Percentiles rank a stretch among this genome's conserved stretches.
phyloP scores from a whole-genome alignment of 2,888 invertebrate genomes.

The Protonemura montana region DNA sequence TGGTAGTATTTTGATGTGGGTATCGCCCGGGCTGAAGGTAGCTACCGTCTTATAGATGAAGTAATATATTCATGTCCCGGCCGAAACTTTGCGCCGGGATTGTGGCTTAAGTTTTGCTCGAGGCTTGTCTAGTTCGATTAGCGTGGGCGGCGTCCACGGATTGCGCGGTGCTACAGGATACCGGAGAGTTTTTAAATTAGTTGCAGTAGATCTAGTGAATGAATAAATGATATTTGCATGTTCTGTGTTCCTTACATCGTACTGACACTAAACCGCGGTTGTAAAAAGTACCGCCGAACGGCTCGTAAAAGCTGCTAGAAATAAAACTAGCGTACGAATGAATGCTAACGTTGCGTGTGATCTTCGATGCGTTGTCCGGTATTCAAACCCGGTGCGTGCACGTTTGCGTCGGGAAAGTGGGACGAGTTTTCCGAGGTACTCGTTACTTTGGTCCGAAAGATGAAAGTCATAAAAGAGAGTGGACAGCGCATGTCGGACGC shows the following conservation, averaged over 20 bases:
- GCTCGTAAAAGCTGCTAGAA: neutral
- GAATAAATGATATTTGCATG: slow-evolving; percentile 27
- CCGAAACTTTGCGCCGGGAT: neutral
- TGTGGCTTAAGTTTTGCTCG: neutral
- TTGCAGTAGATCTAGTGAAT: neutral
- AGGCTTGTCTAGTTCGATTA: neutral
- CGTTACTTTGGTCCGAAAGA: neutral
- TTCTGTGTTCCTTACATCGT: neutral
- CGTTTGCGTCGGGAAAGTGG: neutral
- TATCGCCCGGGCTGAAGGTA: neutral
- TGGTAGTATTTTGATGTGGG: neutral
- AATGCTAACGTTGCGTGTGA: neutral
- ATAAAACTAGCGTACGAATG: neutral
- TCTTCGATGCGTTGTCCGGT: neutral
- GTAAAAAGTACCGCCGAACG: neutral
- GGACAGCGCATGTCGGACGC: too few relatives aligned
- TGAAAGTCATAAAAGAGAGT: neutral
- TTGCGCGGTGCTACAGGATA: neutral
- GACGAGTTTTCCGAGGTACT: neutral
- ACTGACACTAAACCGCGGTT: neutral
- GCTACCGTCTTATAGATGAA: neutral
- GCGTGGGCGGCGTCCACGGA: neutral
- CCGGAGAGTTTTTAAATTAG: neutral
- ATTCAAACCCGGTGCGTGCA: neutral
- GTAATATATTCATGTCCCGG: neutral